Base-by-base conservation (phyloP, 2,888 invertebrate species). In the Heliconius ismenius region DNA sequence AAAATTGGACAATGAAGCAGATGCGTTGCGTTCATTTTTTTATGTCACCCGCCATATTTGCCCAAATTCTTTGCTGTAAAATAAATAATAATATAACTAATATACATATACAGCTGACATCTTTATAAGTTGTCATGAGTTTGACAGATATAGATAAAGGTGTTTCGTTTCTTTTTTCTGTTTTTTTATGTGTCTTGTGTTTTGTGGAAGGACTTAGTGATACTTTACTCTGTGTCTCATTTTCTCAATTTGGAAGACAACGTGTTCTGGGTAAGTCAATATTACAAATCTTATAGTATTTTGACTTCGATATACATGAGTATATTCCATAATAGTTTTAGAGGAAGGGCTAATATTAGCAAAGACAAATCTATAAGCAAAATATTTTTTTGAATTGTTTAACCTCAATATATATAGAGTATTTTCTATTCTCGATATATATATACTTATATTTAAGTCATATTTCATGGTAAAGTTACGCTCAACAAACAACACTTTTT, bases 1-100 rank as follows among this genome's bases (percentile, higher is more conserved):
- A 85, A 86, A 89, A 91, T 92, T 92, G 91, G 88, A 92, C 93
- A 93, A 93, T 92, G 84, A 88, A 88, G 92, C 93, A 94, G 93
- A 94, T 94, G 93, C 90, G 92, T 86, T 89, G 87, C 82, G 24
- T 84, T 85, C 88, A 87, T 89, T 91, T 87, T 84, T 54, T 39
- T 84, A 84, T 83, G 81, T 83, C 88, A 90, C 84, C 90, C 83
- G 92, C 93, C 92, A 92, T 93, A 89, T 93, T 93, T 93, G 91
- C 90, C 90, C 84, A 84, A 84, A 86, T 86, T 86, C 85, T 86
- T 84, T 84, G 84, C 83, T 83, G 84, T 83, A 84, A 84, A 84
- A 83, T 84, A 80, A 81, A 81, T 65, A 65, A 65, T 65, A 65
- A 39, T 65, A 65, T 64, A 21, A 64, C n/a, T 65, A 65, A 65